Evolutionary conservation across 2,888 invertebrate species (phyloP).

Genomic region (Chrysotoxum bicinctum): DNA sequence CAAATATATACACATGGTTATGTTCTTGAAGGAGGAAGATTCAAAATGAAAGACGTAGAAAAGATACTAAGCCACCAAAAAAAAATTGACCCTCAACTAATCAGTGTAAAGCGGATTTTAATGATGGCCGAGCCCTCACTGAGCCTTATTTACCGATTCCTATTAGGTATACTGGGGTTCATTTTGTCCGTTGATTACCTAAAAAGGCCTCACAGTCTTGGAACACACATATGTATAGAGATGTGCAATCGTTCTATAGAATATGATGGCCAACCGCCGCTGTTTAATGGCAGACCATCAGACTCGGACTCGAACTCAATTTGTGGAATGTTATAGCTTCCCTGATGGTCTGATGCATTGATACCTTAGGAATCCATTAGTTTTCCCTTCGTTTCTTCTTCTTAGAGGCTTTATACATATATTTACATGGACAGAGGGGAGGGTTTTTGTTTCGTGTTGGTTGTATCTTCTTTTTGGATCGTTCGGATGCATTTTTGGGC

Average conservation of each 20-base stretch:
- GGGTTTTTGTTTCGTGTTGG: background rate
- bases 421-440: conserved; percentile 22
- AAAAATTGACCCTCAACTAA: conserved; percentile 67
- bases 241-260: conserved; percentile 18
- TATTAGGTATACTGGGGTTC: conserved; percentile 29
- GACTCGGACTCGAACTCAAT: conserved; percentile 38
- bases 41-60: conserved; percentile 54
- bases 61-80: conserved; percentile 14
- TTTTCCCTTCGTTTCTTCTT: conserved; percentile 8
- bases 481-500: conserved; percentile 42
- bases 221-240: background rate
- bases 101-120: conserved; percentile 72
- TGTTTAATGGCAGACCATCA: conserved; percentile 53
- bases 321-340: conserved; percentile 43
- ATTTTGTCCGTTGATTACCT: conserved; percentile 58
- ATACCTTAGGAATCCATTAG: conserved; percentile 63
- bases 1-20: background rate
- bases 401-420: background rate
- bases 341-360: conserved; percentile 31
- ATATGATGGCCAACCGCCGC: conserved; percentile 6
- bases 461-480: background rate
- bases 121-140: conserved; percentile 72
- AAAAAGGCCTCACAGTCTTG: conserved; percentile 36
- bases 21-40: conserved; percentile 23
- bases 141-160: conserved; percentile 70